phyloP scores from a whole-genome alignment of 2,888 invertebrate genomes.

The Hoplodrina ambigua region DNA sequence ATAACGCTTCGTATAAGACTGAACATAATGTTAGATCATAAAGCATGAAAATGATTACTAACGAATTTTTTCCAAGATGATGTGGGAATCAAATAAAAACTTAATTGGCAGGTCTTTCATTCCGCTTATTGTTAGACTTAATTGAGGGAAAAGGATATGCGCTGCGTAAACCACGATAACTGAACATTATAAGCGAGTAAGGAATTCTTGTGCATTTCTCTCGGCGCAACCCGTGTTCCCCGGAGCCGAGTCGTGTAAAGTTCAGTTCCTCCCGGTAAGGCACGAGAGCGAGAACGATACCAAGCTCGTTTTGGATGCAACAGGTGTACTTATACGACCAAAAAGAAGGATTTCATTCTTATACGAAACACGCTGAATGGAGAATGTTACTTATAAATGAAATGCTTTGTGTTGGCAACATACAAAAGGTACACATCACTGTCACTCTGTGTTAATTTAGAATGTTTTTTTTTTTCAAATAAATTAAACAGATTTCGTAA shows the following conservation, averaged over 20 bases:
- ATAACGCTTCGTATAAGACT: conserved; percentile 29
- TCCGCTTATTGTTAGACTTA: conserved; percentile 49
- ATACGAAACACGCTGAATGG: conserved; percentile 25
- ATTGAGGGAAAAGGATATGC: conserved; percentile 57
- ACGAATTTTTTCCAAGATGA: conserved; percentile 48
- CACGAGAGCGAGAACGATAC: conserved; percentile 43
- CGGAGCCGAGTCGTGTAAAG: conserved; percentile 44
- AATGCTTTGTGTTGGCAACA: neutral
- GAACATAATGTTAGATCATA: conserved; percentile 41
- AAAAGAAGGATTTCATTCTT: conserved; percentile 45
- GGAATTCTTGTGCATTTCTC: conserved; percentile 44
- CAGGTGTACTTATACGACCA: conserved; percentile 50
- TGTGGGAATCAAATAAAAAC: conserved; percentile 55
- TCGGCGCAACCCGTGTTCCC: conserved; percentile 44
- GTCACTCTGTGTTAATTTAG: too few species aligned
- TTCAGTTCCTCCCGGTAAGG: conserved; percentile 48
- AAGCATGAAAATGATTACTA: conserved; percentile 44
- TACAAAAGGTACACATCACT: neutral
- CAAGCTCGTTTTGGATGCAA: conserved; percentile 46
- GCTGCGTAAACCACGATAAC: conserved; percentile 43
- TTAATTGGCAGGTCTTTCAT: conserved; percentile 46
- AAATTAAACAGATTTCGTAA: neutral
- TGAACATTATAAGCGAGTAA: conserved; percentile 29
- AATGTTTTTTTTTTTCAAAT: neutral
- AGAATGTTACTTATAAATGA: conserved; percentile 12